These are phyloP conservation scores for Coturnix japonica DNA, from an alignment of 2,113 vertebrate species.

Conservation along the genomic window DNA sequence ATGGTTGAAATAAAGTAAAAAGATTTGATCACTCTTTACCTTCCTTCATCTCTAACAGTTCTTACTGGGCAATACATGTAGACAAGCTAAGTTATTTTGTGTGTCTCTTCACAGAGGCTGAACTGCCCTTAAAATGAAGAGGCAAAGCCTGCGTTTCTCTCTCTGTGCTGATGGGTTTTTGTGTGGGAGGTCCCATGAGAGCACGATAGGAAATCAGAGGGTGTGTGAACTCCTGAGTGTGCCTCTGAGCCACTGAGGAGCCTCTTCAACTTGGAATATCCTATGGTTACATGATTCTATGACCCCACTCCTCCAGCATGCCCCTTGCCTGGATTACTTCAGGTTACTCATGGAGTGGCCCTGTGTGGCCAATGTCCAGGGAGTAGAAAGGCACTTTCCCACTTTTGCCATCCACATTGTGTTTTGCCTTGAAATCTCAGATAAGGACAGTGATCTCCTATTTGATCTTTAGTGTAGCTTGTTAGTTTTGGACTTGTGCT, in stretches of 20 bases:
- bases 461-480: background rate
- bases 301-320: background rate
- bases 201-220: background rate
- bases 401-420: background rate
- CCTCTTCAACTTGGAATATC: no score
- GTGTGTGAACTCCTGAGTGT: background rate
- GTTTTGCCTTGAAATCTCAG: background rate
- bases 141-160: accelerated
- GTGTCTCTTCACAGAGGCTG: background rate
- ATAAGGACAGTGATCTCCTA: background rate
- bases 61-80: background rate
- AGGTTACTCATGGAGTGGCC: background rate
- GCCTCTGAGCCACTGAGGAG: background rate
- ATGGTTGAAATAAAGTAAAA: background rate
- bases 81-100: background rate
- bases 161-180: background rate
- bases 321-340: background rate
- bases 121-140: background rate
- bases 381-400: background rate
- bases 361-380: background rate
- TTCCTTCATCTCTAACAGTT: background rate
- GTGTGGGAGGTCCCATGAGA: background rate
- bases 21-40: background rate
- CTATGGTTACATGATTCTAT: no score
- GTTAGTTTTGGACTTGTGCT: background rate